Percentiles rank a stretch among this genome's conserved stretches.
Conservation (phyloP, 2,113 vertebrate species). For the Zosterops hypoxanthus region DNA sequence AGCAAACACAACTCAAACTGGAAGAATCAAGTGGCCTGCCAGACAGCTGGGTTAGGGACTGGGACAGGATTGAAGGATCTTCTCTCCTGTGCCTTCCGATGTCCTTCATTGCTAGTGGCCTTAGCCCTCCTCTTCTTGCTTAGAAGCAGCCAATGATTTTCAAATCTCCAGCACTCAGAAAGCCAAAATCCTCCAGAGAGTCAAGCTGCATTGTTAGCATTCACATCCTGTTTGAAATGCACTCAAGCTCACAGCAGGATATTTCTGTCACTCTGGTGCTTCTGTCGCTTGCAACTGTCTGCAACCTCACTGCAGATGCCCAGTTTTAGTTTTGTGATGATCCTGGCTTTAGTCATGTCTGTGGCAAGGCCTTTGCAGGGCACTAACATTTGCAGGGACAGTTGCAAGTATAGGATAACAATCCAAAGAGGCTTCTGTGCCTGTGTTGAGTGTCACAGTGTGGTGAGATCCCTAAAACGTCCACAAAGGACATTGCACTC, state of each 20-base stretch:
- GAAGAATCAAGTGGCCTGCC: background rate
- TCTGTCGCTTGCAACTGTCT: rapidly evolving
- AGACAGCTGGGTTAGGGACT: background rate
- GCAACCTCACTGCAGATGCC: background rate
- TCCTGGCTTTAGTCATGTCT: background rate
- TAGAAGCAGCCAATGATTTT: background rate
- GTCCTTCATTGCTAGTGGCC: background rate
- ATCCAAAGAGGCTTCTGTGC: rapidly evolving
- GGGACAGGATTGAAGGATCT: background rate
- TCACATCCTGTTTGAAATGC: background rate
- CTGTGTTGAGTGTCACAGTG: background rate
- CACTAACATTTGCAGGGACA: rapidly evolving
- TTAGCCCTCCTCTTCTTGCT: background rate
- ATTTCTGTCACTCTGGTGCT: background rate
- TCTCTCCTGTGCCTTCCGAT: background rate
- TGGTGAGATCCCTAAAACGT: background rate
- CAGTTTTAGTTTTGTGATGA: background rate
- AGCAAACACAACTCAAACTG: background rate
- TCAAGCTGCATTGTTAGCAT: background rate
- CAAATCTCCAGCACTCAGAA: background rate
- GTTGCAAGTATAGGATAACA: rapidly evolving
- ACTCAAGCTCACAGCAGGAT: background rate
- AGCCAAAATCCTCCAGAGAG: background rate
- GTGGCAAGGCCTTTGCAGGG: rapidly evolving
- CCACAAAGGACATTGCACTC: too few species aligned